Evolutionary conservation across 2,113 vertebrate genomes (phyloP), one percentile per base, ranked within the genome.

Genomic region (Spilogale gracilis): DNA sequence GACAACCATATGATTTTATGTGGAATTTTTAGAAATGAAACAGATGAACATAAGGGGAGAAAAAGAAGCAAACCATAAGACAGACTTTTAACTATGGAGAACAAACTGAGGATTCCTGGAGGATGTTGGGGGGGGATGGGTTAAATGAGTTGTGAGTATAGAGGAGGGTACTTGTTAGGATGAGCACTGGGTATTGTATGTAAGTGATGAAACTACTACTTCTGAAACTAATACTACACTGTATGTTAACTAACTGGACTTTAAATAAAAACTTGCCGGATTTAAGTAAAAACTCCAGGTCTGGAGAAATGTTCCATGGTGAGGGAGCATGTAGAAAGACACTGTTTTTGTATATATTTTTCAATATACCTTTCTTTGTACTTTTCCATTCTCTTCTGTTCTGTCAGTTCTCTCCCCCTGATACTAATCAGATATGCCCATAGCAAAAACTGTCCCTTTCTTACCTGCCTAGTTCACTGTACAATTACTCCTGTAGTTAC

Each of bases 321-420:
- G 76, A 60, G 27, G 30, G 23, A 85, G 11, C 11, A 1, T 67
- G 6, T 58, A 93, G 69, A 63, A 83, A 88, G 69, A 97, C 83
- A 83, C 17, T 91, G 25, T 74, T 17, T 90, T 94, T 87, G 48
- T 79, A 1, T 83, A 9, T 96, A 18, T 89, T 88, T 73, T 88
- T 92, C 21, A 90, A 14, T 25, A 3, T 69, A 74, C 32, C 48
- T 93, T 93, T 84, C 21, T 89, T 48, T 88, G 9, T 54, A 45
- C 17, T 83, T 96, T n/a, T 48, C 63, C 43, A 81, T 18, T 87
- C 52, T 79, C n/a, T 94, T 93, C 71, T 91, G 63, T 48, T 50
- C 18, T 74, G 58, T 87, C 76, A 79, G 38, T 38, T 38, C 38
- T 38, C 38, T 38, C 38, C 27, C 4, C 11, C 11, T 91, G 18